Evolutionary conservation across 2,888 invertebrate genomes (phyloP).

Genomic region (Helobdella robusta): DNA sequence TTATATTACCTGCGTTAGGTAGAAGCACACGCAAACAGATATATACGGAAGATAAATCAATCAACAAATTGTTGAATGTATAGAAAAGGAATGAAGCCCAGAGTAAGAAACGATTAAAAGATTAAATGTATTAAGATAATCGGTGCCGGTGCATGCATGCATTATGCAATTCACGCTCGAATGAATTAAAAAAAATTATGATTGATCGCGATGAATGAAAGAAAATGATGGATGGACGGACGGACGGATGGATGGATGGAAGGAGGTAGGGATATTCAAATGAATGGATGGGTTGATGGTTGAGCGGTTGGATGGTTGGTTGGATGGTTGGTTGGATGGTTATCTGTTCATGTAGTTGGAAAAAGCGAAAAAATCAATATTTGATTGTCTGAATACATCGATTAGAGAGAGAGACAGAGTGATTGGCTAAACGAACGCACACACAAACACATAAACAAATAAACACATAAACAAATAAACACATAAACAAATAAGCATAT

Average conservation of each 20-base stretch:
- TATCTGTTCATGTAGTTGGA: not conserved
- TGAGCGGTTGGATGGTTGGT: conserved; percentile 2
- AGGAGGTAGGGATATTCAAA: not conserved
- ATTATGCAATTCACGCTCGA: not conserved
- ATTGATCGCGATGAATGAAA: not conserved
- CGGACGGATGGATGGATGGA: not conserved
- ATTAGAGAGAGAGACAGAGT: not conserved
- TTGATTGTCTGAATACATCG: not conserved
- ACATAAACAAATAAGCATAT: too few species aligned
- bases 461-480: too few species aligned
- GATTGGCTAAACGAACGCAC: not conserved
- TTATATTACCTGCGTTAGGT: too few species aligned
- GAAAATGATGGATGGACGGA: not conserved
- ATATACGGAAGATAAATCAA: too few species aligned
- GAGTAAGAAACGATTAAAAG: too few species aligned
- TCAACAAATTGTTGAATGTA: too few species aligned
- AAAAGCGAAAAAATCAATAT: not conserved
- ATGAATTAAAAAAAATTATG: not conserved
- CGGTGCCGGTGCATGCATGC: too few species aligned
- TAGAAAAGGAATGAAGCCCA: too few species aligned
- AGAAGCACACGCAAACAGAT: too few species aligned
- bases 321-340: not conserved
- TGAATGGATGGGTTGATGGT: not conserved
- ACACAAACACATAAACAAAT: conserved; percentile 14
- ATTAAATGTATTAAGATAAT: too few species aligned